Conservation (phyloP, 2,888 invertebrate species). For the Platypus cylindrus region DNA sequence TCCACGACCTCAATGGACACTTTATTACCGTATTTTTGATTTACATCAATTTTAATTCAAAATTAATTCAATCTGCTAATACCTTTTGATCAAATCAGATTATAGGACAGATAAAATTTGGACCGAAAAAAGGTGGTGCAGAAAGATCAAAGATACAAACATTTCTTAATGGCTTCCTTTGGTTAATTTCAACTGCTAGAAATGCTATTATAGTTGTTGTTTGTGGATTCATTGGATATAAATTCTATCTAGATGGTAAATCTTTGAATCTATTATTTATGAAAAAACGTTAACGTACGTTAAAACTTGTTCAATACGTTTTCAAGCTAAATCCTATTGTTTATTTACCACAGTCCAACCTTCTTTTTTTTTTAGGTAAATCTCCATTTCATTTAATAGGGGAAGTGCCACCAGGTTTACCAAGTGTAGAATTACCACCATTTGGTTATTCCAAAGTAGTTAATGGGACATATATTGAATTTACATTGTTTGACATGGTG, state of each 20-base stretch:
- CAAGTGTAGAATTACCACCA: conserved; percentile 50
- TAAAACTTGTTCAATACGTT: too few species aligned
- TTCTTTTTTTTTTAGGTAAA: conserved; percentile 8
- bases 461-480: conserved; percentile 34
- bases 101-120: conserved; percentile 50
- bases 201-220: conserved; percentile 75
- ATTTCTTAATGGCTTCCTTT: conserved; percentile 51
- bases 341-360: too few species aligned
- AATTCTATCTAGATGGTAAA: conserved; percentile 40
- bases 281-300: too few species aligned
- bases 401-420: conserved; percentile 61
- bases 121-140: conserved; percentile 37
- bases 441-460: conserved; percentile 44
- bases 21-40: too few species aligned
- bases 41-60: too few species aligned
- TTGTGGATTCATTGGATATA: conserved; percentile 57
- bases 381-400: conserved; percentile 46
- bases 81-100: too few species aligned
- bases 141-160: conserved; percentile 25
- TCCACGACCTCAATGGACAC: too few species aligned
- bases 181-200: conserved; percentile 68
- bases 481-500: conserved; percentile 56
- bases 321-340: too few species aligned
- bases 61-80: too few species aligned
- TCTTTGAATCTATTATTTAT: too few species aligned